Percentiles rank a stretch among this genome's conserved stretches.
Conservation (phyloP, 2,797 vertebrate species). For the Myiothlypis coronata region DNA sequence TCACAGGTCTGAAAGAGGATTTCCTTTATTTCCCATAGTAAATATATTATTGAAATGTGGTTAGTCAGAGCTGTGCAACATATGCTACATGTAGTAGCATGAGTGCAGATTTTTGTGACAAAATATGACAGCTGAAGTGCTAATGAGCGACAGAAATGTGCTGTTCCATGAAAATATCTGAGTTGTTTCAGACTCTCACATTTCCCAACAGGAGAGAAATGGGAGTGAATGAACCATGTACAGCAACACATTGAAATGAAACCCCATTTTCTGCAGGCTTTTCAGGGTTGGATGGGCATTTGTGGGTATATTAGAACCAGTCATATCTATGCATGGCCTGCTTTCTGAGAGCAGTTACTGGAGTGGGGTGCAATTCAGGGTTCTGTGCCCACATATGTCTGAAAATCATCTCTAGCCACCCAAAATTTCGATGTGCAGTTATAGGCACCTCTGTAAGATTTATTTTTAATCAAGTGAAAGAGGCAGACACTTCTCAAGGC, state of each 20-base stretch:
- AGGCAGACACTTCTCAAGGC: background rate
- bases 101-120: background rate
- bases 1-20: background rate
- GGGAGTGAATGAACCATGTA: background rate
- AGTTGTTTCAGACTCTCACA: background rate
- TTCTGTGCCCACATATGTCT: background rate
- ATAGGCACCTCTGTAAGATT: background rate
- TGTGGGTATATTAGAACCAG: background rate
- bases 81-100: background rate
- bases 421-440: background rate
- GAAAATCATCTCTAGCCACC: background rate
- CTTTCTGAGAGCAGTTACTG: background rate
- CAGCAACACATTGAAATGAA: background rate
- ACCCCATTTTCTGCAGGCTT: background rate
- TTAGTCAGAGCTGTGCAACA: background rate
- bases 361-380: rapidly evolving
- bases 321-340: background rate
- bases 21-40: background rate
- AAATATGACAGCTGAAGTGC: background rate
- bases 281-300: background rate
- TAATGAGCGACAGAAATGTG: background rate
- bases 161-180: background rate
- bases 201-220: background rate
- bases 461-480: background rate
- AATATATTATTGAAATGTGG: background rate